These are phyloP conservation scores for Ganaspis brasiliensis DNA, from an alignment of 2,888 invertebrate species.

Conservation along the genomic window DNA sequence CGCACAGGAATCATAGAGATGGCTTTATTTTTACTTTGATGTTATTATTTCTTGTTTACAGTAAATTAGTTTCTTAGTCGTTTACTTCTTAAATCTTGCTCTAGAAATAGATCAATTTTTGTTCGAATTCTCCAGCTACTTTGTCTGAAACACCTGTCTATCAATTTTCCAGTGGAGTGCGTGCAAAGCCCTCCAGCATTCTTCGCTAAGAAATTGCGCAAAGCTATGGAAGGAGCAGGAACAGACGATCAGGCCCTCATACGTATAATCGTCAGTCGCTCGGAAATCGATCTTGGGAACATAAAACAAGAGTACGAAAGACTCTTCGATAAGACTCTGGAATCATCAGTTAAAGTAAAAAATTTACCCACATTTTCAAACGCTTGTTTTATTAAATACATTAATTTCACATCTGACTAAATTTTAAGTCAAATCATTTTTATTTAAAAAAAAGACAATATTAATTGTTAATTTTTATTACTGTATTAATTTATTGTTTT, in stretches of 20 bases:
- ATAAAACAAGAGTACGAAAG: constrained; percentile 88
- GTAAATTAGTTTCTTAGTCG: constrained; percentile 2
- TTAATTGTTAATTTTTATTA: too few relatives aligned
- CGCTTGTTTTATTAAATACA: too few relatives aligned
- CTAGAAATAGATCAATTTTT: constrained; percentile 17
- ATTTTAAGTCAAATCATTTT: too few relatives aligned
- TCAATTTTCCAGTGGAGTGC: constrained; percentile 84
- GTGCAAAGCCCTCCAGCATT: constrained; percentile 86
- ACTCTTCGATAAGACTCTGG: constrained; percentile 86
- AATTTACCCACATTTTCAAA: not conserved
- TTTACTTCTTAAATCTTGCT: not conserved
- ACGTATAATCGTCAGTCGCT: constrained; percentile 86
- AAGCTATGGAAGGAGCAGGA: constrained; percentile 87
- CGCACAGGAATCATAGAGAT: too few relatives aligned
- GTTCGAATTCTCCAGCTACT: constrained; percentile 1
- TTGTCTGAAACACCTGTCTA: constrained; percentile 6
- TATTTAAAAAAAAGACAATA: too few relatives aligned
- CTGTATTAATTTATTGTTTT: too few relatives aligned
- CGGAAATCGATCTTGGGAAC: constrained; percentile 87
- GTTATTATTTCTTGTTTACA: not conserved
- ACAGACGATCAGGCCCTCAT: constrained; percentile 88
- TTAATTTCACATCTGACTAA: too few relatives aligned
- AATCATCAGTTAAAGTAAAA: constrained; percentile 84
- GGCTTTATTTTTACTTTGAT: too few relatives aligned
- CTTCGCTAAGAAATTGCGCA: constrained; percentile 86